Base-by-base conservation (phyloP, 2,797 vertebrate genomes). In the Epinephelus awoara region DNA sequence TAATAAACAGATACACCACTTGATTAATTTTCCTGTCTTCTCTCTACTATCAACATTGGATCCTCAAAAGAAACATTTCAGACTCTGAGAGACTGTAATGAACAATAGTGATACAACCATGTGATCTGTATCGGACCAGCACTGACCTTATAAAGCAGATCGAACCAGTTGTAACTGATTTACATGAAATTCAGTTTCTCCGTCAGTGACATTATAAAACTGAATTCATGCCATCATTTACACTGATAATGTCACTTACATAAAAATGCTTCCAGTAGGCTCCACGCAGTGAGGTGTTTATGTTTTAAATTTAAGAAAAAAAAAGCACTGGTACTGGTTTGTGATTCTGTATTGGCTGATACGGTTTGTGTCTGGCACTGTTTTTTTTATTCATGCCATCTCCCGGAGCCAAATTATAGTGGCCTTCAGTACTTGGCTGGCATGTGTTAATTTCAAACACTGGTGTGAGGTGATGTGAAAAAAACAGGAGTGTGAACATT, bases 341-440 rank as follows among this genome's bases (percentile, higher is more conserved):
- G 13, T 15, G 34, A 42, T 29, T 9, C 6, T 2, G 19, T 55
- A 14, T 14, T 69, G 40, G 51, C 38, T 1, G 62, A 34, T 42
- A 51, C 2, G 15, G 10, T 19, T 8, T 42, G 51, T 13, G 44
- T 67, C 42, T 75, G 68, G 62, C 49, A 77, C 11, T 17, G 6
- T 11, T 61, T 72, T 52, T 69, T 61, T 65, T 34, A 56, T 85
- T 62, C 81, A 63, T 79, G 61, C 49, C 73, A 54, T 75, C 74
- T 82, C 34, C 75, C 71, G 44, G 61, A 75, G 50, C 57, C 40
- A 79, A 78, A 83, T 40, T 82, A 40, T 23, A 14, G 72, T 15
- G 38, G 77, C 72, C 83, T 57, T 81, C 68, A 77, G 71, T 21
- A 59, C 55, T 64, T 85, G 82, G 77, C 79, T 85, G 82, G 77